Evolutionary conservation across 2,113 vertebrate genomes (phyloP).

Genomic region (Antennarius striatus): DNA sequence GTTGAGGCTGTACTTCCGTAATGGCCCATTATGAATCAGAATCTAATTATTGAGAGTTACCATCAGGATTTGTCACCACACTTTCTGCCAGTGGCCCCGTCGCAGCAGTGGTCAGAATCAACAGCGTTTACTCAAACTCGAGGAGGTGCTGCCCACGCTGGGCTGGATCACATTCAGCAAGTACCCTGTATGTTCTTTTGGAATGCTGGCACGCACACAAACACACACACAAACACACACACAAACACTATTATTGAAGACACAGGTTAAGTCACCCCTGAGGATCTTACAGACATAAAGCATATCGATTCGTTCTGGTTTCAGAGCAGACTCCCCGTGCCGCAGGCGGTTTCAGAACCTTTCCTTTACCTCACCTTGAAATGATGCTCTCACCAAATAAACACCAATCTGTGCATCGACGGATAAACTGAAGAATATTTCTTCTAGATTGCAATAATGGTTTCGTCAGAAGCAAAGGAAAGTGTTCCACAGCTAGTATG

Average conservation of each 20-base stretch:
- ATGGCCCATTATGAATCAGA: constrained; percentile 58
- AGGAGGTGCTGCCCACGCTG: constrained; percentile 20
- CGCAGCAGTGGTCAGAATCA: constrained; percentile 20
- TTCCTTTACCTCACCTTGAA: constrained; percentile 4
- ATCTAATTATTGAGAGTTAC: constrained; percentile 64
- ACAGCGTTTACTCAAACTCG: constrained; percentile 34
- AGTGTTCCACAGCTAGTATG: too few species aligned
- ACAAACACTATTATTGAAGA: neutral
- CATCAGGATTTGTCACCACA: constrained; percentile 50
- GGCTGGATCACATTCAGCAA: constrained; percentile 45
- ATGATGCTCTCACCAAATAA: neutral
- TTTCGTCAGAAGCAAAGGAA: constrained; percentile 1
- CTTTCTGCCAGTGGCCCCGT: constrained; percentile 4
- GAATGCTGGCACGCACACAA: neutral
- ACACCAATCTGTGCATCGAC: neutral
- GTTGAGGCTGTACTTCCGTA: constrained; percentile 38
- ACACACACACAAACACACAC: neutral
- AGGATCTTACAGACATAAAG: constrained; percentile 6
- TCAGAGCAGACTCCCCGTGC: neutral
- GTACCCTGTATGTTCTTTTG: constrained; percentile 20
- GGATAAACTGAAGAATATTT: neutral
- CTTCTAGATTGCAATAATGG: neutral
- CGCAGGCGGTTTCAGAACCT: neutral
- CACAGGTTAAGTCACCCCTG: neutral
- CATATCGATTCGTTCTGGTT: constrained; percentile 16